Conservation (phyloP, 2,113 vertebrate genomes). For the Chamaea fasciata region DNA sequence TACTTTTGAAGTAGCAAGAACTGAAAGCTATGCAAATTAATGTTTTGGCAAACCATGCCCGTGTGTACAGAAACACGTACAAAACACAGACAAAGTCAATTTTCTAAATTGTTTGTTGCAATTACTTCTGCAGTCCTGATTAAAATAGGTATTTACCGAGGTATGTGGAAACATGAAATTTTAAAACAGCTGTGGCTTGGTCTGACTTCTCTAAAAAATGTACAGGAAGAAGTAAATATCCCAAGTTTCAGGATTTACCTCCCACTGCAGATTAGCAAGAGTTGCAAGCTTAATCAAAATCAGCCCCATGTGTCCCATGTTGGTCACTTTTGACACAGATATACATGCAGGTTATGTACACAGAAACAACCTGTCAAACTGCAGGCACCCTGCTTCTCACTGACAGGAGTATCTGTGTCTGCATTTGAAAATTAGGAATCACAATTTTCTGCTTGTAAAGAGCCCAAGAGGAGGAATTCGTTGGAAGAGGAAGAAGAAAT, state of each 20-base stretch:
- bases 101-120: background rate
- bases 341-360: background rate
- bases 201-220: background rate
- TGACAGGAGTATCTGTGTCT: background rate
- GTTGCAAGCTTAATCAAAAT: background rate
- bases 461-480: background rate
- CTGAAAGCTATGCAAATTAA: background rate
- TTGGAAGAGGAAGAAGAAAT: background rate
- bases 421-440: background rate
- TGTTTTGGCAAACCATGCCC: background rate
- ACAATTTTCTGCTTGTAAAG: background rate
- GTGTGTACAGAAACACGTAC: background rate
- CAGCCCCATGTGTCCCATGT: background rate
- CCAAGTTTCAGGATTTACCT: background rate
- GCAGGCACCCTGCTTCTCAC: background rate
- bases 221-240: background rate
- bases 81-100: constrained; percentile 6
- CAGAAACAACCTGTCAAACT: background rate
- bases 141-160: background rate
- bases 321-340: background rate
- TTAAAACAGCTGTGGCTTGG: background rate
- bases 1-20: background rate
- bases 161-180: background rate
- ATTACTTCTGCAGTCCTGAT: background rate
- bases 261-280: background rate